Evolutionary conservation across 1,140 invertebrate genomes (phyloP).

Genomic region (Chionoecetes opilio): DNA sequence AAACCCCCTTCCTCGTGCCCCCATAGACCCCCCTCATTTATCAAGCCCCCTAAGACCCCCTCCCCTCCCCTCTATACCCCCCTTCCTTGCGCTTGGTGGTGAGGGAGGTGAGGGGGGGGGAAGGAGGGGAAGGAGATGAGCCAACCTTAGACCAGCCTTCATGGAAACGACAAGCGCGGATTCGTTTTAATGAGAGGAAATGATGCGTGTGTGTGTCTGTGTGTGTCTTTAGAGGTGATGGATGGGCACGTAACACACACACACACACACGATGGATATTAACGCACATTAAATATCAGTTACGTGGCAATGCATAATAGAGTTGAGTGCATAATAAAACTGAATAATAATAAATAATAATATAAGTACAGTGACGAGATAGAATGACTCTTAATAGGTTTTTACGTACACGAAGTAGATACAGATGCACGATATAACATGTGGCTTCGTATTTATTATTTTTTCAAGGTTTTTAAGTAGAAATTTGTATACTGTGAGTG

Average conservation of each 20-base stretch:
- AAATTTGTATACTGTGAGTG: too few species aligned
- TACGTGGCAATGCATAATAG: too few species aligned
- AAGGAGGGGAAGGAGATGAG: not conserved
- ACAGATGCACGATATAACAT: too few species aligned
- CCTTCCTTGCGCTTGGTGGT: not conserved
- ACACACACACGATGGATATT: constrained; percentile 32
- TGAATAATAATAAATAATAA: too few species aligned
- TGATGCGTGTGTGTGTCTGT: not conserved
- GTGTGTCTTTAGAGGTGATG: not conserved
- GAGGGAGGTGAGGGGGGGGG: not conserved
- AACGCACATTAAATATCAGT: too few species aligned
- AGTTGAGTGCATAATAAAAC: too few species aligned
- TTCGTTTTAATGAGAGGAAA: constrained; percentile 1
- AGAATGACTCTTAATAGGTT: too few species aligned
- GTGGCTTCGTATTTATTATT: too few species aligned
- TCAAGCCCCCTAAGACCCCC: not conserved
- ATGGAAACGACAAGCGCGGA: not conserved
- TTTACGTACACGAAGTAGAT: too few species aligned
- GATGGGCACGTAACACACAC: too few species aligned
- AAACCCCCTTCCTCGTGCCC: not conserved
- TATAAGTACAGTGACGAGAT: too few species aligned
- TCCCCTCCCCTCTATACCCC: not conserved
- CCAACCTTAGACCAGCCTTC: not conserved
- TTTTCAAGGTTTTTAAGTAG: too few species aligned
- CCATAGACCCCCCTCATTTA: not conserved